These are phyloP conservation scores for Dasypolia templi DNA, from an alignment of 2,888 invertebrate genomes.

Conservation along the genomic window DNA sequence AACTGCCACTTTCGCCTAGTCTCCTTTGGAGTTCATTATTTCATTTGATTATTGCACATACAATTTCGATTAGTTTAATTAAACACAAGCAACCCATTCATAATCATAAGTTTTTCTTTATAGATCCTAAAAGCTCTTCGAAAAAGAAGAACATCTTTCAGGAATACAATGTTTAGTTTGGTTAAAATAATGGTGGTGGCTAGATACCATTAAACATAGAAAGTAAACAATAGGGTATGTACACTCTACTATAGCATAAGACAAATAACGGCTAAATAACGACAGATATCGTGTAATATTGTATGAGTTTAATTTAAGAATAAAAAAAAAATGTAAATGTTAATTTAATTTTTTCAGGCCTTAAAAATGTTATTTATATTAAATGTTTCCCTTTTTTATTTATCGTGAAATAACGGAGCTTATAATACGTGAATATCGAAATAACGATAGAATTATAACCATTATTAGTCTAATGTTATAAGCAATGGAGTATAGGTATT, in stretches of 20 bases:
- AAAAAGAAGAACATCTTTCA: background rate
- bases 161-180: constrained; percentile 7
- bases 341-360: no score
- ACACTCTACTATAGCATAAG: background rate
- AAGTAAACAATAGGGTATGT: constrained; percentile 19
- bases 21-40: constrained; percentile 46
- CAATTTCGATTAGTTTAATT: constrained; percentile 36
- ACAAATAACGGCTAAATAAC: background rate
- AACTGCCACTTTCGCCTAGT: background rate
- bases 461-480: background rate
- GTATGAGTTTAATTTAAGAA: no score
- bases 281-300: background rate
- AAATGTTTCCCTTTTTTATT: no score
- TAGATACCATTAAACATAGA: constrained; percentile 7
- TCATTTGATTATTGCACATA: constrained; percentile 49
- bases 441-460: background rate
- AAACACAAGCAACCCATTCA: constrained; percentile 13
- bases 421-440: background rate
- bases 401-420: background rate
- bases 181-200: constrained; percentile 9
- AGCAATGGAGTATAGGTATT: background rate
- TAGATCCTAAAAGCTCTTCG: background rate
- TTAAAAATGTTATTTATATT: no score
- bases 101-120: constrained; percentile 10
- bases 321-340: no score